Conservation (phyloP, 1,140 invertebrate genomes). For the Medauroidea extradentata region DNA sequence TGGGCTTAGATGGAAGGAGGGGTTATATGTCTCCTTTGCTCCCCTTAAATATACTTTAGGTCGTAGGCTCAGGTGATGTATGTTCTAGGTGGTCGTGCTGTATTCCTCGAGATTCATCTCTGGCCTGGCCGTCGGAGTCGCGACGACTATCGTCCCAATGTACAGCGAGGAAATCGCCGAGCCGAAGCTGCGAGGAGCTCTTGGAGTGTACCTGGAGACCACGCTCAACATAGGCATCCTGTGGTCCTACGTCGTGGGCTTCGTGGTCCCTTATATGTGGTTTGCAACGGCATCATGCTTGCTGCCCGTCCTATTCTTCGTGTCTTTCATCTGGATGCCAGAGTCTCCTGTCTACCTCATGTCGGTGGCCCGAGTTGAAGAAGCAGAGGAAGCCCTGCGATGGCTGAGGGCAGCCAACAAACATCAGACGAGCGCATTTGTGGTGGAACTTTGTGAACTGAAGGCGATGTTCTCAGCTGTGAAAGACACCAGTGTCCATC, state of each 20-base stretch:
- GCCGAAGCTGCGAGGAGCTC: slow-evolving; percentile 52
- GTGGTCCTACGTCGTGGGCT: slow-evolving; percentile 69
- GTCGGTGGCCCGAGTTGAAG: slow-evolving; percentile 30
- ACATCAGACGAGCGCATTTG: no score
- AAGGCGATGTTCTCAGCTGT: no score
- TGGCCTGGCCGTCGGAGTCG: slow-evolving; percentile 58
- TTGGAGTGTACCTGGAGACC: slow-evolving; percentile 73
- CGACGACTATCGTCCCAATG: slow-evolving; percentile 56
- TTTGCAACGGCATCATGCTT: slow-evolving; percentile 43
- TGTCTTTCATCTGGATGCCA: slow-evolving; percentile 35
- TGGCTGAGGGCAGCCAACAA: slow-evolving; percentile 10
- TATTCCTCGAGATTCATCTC: slow-evolving; percentile 59
- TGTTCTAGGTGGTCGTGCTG: slow-evolving; percentile 32
- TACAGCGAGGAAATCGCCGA: slow-evolving; percentile 62
- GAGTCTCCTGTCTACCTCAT: slow-evolving; percentile 39
- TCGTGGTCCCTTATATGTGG: slow-evolving; percentile 59
- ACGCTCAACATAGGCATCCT: slow-evolving; percentile 73
- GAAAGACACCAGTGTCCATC: no score
- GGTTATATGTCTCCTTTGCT: no score
- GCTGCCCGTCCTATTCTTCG: slow-evolving; percentile 53
- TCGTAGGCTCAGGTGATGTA: no score
- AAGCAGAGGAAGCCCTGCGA: slow-evolving; percentile 30
- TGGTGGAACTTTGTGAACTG: no score
- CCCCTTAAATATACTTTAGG: no score
- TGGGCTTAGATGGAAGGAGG: no score